Base-by-base conservation (phyloP, 2,113 vertebrate genomes). In the Casuarius casuarius region DNA sequence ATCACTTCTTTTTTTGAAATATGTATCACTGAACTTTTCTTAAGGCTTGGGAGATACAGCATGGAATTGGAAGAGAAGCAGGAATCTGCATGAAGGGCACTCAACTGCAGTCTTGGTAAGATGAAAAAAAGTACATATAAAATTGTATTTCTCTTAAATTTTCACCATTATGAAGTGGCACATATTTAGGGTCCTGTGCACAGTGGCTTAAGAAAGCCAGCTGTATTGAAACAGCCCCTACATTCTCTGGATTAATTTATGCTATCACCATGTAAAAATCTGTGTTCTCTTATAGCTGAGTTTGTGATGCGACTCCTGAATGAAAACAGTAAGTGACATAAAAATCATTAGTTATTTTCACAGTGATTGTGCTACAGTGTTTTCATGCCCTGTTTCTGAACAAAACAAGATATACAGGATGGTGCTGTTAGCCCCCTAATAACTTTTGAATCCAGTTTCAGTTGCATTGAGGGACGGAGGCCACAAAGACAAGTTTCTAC, bases 401-500 rank as follows among this genome's bases (percentile, higher is more conserved):
- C 49, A 87, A 78, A 97, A 59, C 42, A 94, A 87, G n/a, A 48
- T 56, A 61, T 21, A 58, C 13, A 89, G 58, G 48, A 51, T 81
- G 3, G 1, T 67, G 46, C 94, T 92, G 49, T 84, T 18, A 48
- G 46, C 46, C 48, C 91, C 51, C 67, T 82, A 70, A 71, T 79
- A 89, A 85, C 58, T 91, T 94, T 40, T 19, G 22, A 91, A 79
- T 77, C 67, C 21, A n/a, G 72, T 95, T 96, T 95, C 63, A 90
- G 54, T 78, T 70, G 54, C 63, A 54, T 87, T 87, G 3, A 91
- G 77, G 79, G 49, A 16, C 9, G 63, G 70, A 89, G 58, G 77
- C 92, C 87, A 68, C 52, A 59, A 85, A 85, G 84, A 84, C 77
- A 91, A 85, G 77, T 87, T 96, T 92, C 93, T 94, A 38, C 40